Evolutionary conservation across 1,140 invertebrate genomes (phyloP), one percentile per base, ranked within the genome.

Genomic region (Eumaeus atala): DNA sequence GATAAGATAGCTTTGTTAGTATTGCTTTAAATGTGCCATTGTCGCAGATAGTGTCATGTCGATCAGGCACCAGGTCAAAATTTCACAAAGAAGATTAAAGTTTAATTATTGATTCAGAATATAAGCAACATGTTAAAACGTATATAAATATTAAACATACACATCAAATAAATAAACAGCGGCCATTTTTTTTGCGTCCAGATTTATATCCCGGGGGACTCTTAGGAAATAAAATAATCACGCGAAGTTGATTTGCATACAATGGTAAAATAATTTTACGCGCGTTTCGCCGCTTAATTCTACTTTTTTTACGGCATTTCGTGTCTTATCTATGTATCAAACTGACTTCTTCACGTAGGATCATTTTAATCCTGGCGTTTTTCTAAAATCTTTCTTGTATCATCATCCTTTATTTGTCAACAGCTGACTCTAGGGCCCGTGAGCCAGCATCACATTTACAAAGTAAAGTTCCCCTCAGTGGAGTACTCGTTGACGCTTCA

Each of bases 201-300:
- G 77, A 87, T 87, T 87, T 84, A 87, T 87, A 84, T 73, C 77
- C 76, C 65, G 71, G 63, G 71, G 63, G 69, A 63, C 72, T 87
- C 73, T 87, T 82, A 84, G 81, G 79, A 87, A 84, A 87, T 87
- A 87, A 87, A 87, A 87, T 87, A 87, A 87, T 87, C 84, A 87
- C 80, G 66, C 78, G 61, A 66, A 70, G 68, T 78, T 58, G 76
- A 87, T 87, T 87, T 87, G 84, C 84, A 87, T 87, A 87, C 84
- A 87, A 87, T 87, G 84, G 84, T 84, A 84, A 87, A 84, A 87
- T 84, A 87, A 87, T 87, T 87, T 87, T 87, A 87, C 81, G 81
- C 81, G 80, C 74, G 84, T 87, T 84, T 82, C 80, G 80, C 77
- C 76, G 81, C 66, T 87, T 84, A 84, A 84, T 82, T 87, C 72